Evolutionary conservation across 2,888 invertebrate genomes (phyloP).

Genomic region (Smittia aterrima): DNA sequence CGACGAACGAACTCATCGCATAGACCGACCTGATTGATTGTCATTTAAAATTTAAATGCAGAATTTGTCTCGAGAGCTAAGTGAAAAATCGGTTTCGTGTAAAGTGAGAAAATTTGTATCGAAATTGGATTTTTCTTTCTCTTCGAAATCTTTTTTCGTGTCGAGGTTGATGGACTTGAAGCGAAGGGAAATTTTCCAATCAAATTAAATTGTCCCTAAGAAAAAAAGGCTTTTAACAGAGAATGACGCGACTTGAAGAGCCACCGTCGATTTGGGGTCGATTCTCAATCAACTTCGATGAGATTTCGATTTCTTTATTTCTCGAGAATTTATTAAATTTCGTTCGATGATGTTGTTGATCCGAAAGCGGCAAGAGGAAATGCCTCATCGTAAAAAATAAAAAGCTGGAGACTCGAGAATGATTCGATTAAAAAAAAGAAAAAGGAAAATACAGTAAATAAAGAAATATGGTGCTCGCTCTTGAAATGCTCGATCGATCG

Average conservation of each 20-base stretch:
- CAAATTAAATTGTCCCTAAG: background rate
- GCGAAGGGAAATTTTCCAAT: background rate
- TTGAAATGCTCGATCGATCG: background rate
- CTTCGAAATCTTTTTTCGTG: background rate
- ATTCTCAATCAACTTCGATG: constrained; percentile 34
- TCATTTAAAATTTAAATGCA: too few species aligned
- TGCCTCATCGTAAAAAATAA: constrained; percentile 20
- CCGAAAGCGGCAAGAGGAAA: constrained; percentile 27
- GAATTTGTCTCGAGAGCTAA: background rate
- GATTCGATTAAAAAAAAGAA: constrained; percentile 5
- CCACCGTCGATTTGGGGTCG: too few species aligned
- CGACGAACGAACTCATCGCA: too few species aligned
- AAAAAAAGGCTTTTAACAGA: background rate
- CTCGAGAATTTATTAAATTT: background rate
- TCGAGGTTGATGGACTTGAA: background rate
- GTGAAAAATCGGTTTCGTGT: background rate
- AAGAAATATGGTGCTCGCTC: background rate
- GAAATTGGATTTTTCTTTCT: too few species aligned
- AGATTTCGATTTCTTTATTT: constrained; percentile 30
- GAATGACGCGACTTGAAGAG: too few species aligned
- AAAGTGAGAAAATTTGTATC: background rate
- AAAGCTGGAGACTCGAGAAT: constrained; percentile 14
- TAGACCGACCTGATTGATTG: too few species aligned
- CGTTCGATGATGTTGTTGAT: background rate
- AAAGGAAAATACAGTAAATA: background rate